Base-by-base conservation (phyloP, 2,113 vertebrate genomes). In the Bubo bubo region DNA sequence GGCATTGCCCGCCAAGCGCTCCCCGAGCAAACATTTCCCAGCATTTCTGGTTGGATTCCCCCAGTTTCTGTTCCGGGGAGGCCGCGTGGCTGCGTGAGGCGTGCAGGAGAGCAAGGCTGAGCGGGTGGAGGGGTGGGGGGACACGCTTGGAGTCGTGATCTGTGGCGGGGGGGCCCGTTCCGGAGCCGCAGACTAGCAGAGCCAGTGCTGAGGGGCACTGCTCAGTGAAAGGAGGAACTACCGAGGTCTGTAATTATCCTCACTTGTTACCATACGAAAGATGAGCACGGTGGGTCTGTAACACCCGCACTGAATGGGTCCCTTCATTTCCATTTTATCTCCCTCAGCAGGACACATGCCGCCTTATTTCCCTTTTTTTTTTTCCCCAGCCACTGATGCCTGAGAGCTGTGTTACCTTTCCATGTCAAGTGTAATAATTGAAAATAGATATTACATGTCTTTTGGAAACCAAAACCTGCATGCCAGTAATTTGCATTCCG, bases 301-400 rank as follows among this genome's bases (percentile, higher is more conserved):
- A 16, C 21, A 55, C 49, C 62, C 52, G 1, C 30, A 0, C 64
- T 16, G 52, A 63, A 16, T 4, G n/a, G 47, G 12, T 49, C 66
- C 70, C 49, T 79, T 34, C 47, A 26, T 37, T 90, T 53, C 72
- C 81, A 59, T 84, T 86, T 77, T 70, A 47, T 56, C 86, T 95
- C 20, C 95, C 83, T n/a, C 68, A 35, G 71, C 73, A 59, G 74
- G 53, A 67, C 60, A 43, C 77, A 20, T 5, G 30, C 62, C 5
- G 7, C 80, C 23, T 79, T 41, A 32, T 77, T 95, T 77, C 84
- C 76, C 47, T 35, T 52, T 59, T 60, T 17, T 17, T n/a, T 49
- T 53, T 39, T 7, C 5, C 41, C 37, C 13, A n/a, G 76, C 66
- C 79, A 24, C 43, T 13, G 62, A 24, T 81, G 82, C 79, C 55